Evolutionary conservation across 1,140 invertebrate genomes (phyloP), one percentile per base, ranked within the genome.

Genomic region (Phortica variegata): DNA sequence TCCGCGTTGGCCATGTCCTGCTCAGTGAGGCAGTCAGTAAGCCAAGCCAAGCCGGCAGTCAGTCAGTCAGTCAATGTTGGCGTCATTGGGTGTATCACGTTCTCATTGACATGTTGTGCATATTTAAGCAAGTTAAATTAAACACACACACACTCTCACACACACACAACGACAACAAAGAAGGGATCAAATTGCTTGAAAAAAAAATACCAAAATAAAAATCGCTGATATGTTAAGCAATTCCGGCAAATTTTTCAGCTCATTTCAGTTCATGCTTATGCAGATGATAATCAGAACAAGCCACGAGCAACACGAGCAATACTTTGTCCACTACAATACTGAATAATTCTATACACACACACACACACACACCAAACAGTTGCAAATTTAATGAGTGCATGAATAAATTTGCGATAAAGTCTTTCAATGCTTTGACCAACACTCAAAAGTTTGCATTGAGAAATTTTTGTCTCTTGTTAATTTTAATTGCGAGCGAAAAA

Each of bases 401-500:
- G 21, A 36, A 32, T 8, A 44, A 41, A 29, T 36, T 33, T 29
- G 13, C 36, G n/a, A n/a, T n/a, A n/a, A n/a, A n/a, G n/a, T n/a
- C n/a, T n/a, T n/a, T n/a, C n/a, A 34, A 43, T 20, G 21, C 34
- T 43, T 10, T 39, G 20, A 18, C 41, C 36, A n/a, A 15, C 33
- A 38, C 34, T 47, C 60, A 26, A 26, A 26, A 26, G 23, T 26
- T 26, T 6, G 5, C 10, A 5, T 26, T 10, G 23, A 26, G 23
- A 6, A 68, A 63, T 58, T 68, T 60, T 58, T 60, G 65, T 68
- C 65, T 57, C 63, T 68, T 69, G 63, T 69, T 68, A 65, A 49
- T 69, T 68, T 68, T 68, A 68, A 68, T 68, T 68, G 63, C 63
- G 69, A 68, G 63, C 63, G 63, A 68, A n/a, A n/a, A 68, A 68